Base-by-base conservation (phyloP, 2,797 vertebrate genomes). In the Sebastes hubbsi region DNA sequence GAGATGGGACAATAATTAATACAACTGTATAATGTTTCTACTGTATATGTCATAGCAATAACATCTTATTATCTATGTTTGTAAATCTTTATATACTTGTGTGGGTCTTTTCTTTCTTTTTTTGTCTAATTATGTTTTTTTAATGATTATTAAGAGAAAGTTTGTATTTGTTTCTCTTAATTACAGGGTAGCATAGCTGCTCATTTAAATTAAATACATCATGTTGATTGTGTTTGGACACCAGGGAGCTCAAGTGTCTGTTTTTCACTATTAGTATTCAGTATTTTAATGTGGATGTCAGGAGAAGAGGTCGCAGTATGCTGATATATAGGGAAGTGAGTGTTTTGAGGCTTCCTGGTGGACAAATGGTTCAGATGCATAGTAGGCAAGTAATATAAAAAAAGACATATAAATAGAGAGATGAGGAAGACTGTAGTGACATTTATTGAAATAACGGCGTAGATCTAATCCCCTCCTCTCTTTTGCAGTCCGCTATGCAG, bases 401-500 rank as follows among this genome's bases (percentile, higher is more conserved):
- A 71, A 1, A 20, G 1, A 30, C 42, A 30, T 10, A 13, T 24
- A 16, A n/a, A 29, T 59, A 29, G 1, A 67, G 42, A 30, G 12
- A 29, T 25, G 20, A 25, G 12, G 62, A 70, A 38, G 1, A 38
- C 5, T 6, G 16, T 6, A 4, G 24, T 5, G 0, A 36, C 14
- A 24, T 75, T 70, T 63, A 34, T 30, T 71, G 10, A 80, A 60
- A 22, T 25, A 22, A n/a, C 3, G 8, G 5, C 4, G 0, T 13
- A 62, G 29, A 61, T 78, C 2, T 27, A 4, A 59, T 63, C 56
- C 34, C 32, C 25, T 63, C 30, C 36, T 42, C 25, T 7, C 62
- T 59, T 18, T 62, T 30, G 0, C 55, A 95, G 95, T 69, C 93
- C 11, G 92, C 94, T 5, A 92, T 90, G 60, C 94, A 95, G 89